Evolutionary conservation across 2,888 invertebrate genomes (phyloP).

Genomic region (Agriotes lineatus): DNA sequence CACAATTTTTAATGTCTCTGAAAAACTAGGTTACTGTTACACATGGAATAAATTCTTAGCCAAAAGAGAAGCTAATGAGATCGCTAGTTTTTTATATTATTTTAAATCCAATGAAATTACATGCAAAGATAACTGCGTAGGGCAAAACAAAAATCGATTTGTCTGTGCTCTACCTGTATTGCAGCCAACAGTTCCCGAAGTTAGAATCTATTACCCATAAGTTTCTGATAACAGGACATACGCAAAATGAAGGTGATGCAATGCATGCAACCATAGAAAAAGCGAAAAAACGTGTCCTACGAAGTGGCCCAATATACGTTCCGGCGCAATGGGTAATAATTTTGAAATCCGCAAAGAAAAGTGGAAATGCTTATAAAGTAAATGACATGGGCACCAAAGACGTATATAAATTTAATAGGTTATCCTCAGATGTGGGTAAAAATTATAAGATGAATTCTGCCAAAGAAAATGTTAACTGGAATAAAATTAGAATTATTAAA

Average conservation of each 20-base stretch:
- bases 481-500: too few relatives aligned
- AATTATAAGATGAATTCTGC: neutral
- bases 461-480: too few relatives aligned
- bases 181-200: neutral
- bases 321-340: too few relatives aligned
- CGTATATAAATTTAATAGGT: neutral
- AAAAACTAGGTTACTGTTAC: constrained; percentile 28
- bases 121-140: constrained; percentile 5
- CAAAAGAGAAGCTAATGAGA: constrained; percentile 29
- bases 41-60: constrained; percentile 27
- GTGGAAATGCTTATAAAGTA: neutral
- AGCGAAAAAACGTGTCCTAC: neutral
- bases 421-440: neutral
- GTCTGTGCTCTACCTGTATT: constrained; percentile 4
- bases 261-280: constrained; percentile 6
- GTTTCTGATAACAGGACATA: constrained; percentile 2
- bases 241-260: constrained; percentile 7
- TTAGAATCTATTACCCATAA: constrained; percentile 14
- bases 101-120: neutral
- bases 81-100: constrained; percentile 18
- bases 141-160: constrained; percentile 18
- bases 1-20: constrained; percentile 22
- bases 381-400: neutral
- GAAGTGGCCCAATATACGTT: neutral
- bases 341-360: neutral